Conservation (phyloP, 2,113 vertebrate species). For the Oncorhynchus mykiss region DNA sequence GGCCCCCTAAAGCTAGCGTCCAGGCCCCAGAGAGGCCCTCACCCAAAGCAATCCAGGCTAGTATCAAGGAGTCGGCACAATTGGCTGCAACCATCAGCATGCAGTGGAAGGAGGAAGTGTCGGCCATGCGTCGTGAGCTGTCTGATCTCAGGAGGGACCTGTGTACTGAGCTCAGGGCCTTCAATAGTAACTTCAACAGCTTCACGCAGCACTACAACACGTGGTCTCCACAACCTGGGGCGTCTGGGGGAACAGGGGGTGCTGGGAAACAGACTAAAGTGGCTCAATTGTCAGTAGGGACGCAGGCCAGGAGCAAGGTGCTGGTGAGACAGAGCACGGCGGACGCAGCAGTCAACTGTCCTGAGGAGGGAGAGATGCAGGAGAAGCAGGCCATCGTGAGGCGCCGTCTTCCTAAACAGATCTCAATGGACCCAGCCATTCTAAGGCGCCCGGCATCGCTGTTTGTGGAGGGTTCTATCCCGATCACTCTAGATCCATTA, state of each 20-base stretch:
- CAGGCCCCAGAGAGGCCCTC: slow-evolving; percentile 57
- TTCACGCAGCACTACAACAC: slow-evolving; percentile 79
- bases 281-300: slow-evolving; percentile 73
- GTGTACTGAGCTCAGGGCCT: slow-evolving; percentile 76
- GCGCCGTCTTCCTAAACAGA: slow-evolving; percentile 63
- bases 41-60: slow-evolving; percentile 72
- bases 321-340: slow-evolving; percentile 76
- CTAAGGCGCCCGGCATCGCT: slow-evolving; percentile 66
- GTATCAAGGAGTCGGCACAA: slow-evolving; percentile 74
- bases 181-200: slow-evolving; percentile 77
- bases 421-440: slow-evolving; percentile 72
- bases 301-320: slow-evolving; percentile 71
- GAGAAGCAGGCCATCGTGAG: slow-evolving; percentile 28
- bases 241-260: slow-evolving; percentile 48
- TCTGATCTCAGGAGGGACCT: slow-evolving; percentile 75
- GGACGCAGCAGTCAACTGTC: slow-evolving; percentile 76
- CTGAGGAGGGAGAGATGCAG: slow-evolving; percentile 64
- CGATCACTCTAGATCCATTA: slow-evolving; percentile 66
- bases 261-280: slow-evolving; percentile 53
- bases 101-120: slow-evolving; percentile 79
- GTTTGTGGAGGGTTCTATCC: slow-evolving; percentile 72
- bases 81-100: slow-evolving; percentile 76
- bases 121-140: slow-evolving; percentile 76
- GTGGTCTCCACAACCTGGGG: slow-evolving; percentile 71
- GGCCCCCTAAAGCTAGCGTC: slow-evolving; percentile 58